Percentiles rank a stretch among this genome's conserved stretches.
Evolutionary conservation across 2,888 invertebrate genomes (phyloP).

Genomic region (Eurytoma californica): DNA sequence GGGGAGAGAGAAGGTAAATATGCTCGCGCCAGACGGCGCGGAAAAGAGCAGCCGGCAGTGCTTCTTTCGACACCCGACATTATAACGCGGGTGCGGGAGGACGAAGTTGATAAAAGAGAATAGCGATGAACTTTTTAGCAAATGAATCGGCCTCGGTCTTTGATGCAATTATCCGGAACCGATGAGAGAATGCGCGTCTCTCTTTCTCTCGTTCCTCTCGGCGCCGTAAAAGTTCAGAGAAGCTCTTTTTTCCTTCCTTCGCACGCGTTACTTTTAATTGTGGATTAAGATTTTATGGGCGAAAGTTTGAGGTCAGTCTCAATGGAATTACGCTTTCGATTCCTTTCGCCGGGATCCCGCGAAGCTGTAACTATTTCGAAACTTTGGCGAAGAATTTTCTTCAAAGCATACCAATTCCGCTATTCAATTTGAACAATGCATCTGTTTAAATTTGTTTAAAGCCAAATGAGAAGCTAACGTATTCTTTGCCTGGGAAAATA

Average conservation of each 20-base stretch:
- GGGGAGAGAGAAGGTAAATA: slow-evolving; percentile 26
- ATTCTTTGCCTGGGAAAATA: too few species aligned
- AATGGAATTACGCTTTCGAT: too few species aligned
- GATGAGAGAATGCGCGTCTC: not conserved
- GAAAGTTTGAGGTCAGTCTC: not conserved
- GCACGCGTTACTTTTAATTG: not conserved
- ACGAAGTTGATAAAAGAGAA: slow-evolving; percentile 28
- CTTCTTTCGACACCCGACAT: slow-evolving; percentile 21
- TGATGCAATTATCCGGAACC: slow-evolving; percentile 21
- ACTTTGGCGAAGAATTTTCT: too few species aligned
- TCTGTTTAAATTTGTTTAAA: too few species aligned
- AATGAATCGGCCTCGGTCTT: slow-evolving; percentile 14
- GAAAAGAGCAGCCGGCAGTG: slow-evolving; percentile 6
- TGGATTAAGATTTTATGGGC: not conserved
- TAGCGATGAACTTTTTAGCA: slow-evolving; percentile 33
- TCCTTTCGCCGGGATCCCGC: too few species aligned
- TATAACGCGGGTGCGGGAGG: slow-evolving; percentile 1
- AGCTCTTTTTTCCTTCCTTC: slow-evolving; percentile 1
- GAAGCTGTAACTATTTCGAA: too few species aligned
- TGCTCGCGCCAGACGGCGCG: not conserved
- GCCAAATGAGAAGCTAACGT: too few species aligned
- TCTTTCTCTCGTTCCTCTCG: not conserved
- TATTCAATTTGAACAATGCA: too few species aligned
- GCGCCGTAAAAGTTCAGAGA: slow-evolving; percentile 1
- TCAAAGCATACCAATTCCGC: too few species aligned